Base-by-base conservation (phyloP, 2,888 invertebrate genomes). In the Tiliacea citrago region DNA sequence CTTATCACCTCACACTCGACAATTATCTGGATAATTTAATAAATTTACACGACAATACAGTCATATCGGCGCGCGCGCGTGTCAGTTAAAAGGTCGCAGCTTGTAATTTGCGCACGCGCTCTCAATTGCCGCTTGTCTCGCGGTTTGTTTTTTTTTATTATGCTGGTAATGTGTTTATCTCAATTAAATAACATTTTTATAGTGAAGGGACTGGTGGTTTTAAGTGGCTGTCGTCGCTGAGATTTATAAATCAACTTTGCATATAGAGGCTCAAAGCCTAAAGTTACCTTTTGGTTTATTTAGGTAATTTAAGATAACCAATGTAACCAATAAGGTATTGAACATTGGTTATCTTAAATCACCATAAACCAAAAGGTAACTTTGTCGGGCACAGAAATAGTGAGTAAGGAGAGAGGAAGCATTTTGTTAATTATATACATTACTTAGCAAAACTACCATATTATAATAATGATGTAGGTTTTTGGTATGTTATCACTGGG, bases 71-170 rank as follows among this genome's bases (percentile, higher is more conserved):
- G 80, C 82, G 51, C 61, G 80, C 85, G 88, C 84, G 85, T 84
- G 86, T 86, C 83, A 80, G 77, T 87, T 88, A 85, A 85, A 88
- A 90, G 90, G 90, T 91, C 90, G 86, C 83, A 83, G 82, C 86
- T 83, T 82, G 75, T 85, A 76, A 77, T 83, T 75, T 81, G 82
- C 89, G 90, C 89, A 90, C 90, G 90, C 90, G 88, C 85, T 80
- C 73, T 83, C 87, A 86, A 89, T 88, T 85, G 86, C 81, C 81
- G 77, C 83, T 84, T 86, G 67, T 75, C 35, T 66, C 82, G 85
- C 86, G 83, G 84, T 85, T 86, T 85, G 82, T 39, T 86, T 86
- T 39, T 86, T 86, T 57, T 85, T 88, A 86, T 84, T 75, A 87
- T 83, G 85, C 63, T 70, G 57, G 68, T 80, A 80, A 86, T 80